Base-by-base conservation (phyloP, 2,888 invertebrate genomes). In the Spilosoma lubricipeda region DNA sequence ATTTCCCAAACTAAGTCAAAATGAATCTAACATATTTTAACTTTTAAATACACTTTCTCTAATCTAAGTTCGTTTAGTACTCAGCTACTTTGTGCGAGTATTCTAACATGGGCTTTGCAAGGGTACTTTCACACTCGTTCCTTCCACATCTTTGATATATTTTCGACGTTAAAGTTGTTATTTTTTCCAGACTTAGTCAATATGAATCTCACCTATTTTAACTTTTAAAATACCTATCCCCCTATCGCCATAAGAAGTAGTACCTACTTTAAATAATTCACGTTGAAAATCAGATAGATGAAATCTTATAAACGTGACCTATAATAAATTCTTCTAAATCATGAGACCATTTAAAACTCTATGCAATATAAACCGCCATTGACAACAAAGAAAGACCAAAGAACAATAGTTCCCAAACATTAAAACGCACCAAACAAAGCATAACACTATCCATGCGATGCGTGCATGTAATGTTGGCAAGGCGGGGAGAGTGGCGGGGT, bases 391-490 rank as follows among this genome's bases (percentile, higher is more conserved):
- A 71, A 75, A 72, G 59, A 69, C 20, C 48, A 64, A 39, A 69
- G 67, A 76, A 76, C 75, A 72, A 76, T 67, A 30, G 70, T 69
- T 63, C 48, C 56, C 64, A 72, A 72, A 72, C 67, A 70, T 72
- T 56, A 66, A 70, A 63, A 70, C 75, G 75, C 72, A 72, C 63
- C 36, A 65, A 70, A 75, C 72, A 72, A 75, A 70, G 75, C 52
- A 72, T 81, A 80, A 77, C 77, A 81, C 76, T 84, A 84, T 84
- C 90, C 88, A 89, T 86, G 87, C 85, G 82, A 82, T 88, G 87
- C 89, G 89, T 91, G 92, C 89, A 90, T 88, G 88, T 88, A 78
- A 77, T 68, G 75, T 79, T 79, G 80, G 79, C 71, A 80, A 30
- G 70, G 67, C 74, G 73, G 73, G 78, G 74, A 59, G 73, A 18